phyloP scores from a whole-genome alignment of 2,797 vertebrate species.

The Lycodopsis pacificus region DNA sequence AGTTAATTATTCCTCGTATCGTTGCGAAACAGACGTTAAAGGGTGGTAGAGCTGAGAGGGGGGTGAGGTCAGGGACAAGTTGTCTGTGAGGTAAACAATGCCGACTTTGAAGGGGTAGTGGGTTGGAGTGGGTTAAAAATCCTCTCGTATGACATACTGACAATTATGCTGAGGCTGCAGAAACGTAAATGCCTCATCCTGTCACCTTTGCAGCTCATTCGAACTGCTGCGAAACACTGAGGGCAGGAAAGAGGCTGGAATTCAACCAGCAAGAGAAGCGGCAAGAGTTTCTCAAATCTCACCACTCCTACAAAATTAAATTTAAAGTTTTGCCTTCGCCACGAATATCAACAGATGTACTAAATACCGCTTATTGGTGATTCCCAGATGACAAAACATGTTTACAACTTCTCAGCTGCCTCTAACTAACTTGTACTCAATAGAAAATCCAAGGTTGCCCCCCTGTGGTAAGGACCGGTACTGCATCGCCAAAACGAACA shows the following conservation, averaged over 20 bases:
- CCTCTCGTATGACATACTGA: not conserved
- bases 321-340: not conserved
- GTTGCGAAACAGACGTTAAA: constrained; percentile 55
- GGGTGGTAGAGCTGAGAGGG: constrained; percentile 14
- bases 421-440: not conserved
- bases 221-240: not conserved
- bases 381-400: not conserved
- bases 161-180: not conserved
- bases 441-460: constrained; percentile 42
- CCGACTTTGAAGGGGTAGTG: not conserved
- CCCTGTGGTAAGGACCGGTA: constrained; percentile 50
- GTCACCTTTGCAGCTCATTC: constrained; percentile 2
- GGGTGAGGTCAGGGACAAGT: constrained; percentile 35
- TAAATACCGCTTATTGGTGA: not conserved
- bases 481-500: constrained; percentile 5
- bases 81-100: not conserved
- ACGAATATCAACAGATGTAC: not conserved
- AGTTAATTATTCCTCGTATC: constrained; percentile 43
- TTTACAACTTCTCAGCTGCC: not conserved
- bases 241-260: not conserved
- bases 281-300: not conserved
- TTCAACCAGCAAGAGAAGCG: not conserved
- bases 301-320: not conserved
- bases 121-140: not conserved
- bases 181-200: not conserved